Evolutionary conservation across 2,113 vertebrate species (phyloP).

Genomic region (Thunnus thynnus): DNA sequence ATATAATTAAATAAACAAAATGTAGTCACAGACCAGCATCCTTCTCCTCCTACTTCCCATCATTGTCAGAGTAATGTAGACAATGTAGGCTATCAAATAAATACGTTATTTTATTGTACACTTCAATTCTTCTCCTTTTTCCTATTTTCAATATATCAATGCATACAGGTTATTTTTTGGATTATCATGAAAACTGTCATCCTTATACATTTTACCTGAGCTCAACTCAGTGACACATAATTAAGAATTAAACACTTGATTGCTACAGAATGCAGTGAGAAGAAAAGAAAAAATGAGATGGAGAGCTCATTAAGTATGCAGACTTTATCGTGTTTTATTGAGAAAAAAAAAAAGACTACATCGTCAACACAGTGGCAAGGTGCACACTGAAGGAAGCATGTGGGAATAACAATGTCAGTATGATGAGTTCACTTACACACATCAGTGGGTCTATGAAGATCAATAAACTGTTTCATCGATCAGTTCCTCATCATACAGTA

Average conservation of each 20-base stretch:
- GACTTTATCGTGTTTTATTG: conserved; percentile 67
- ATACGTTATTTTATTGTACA: no score
- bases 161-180: no score
- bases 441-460: conserved; percentile 25
- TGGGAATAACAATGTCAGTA: conserved; percentile 30
- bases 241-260: neutral
- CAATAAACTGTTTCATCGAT: conserved; percentile 29
- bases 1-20: no score
- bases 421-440: conserved; percentile 19
- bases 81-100: no score
- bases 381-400: conserved; percentile 54
- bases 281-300: neutral
- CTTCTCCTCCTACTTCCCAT: neutral
- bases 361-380: conserved; percentile 65
- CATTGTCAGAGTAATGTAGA: no score
- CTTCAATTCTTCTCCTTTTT: no score
- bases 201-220: no score
- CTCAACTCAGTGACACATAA: no score
- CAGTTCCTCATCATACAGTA: conserved; percentile 39
- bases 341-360: conserved; percentile 62
- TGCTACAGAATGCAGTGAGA: neutral
- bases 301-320: neutral
- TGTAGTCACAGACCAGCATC: neutral
- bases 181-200: no score
- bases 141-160: no score